phyloP scores from a whole-genome alignment of 2,113 vertebrate genomes.

The Gallinago undulata region DNA sequence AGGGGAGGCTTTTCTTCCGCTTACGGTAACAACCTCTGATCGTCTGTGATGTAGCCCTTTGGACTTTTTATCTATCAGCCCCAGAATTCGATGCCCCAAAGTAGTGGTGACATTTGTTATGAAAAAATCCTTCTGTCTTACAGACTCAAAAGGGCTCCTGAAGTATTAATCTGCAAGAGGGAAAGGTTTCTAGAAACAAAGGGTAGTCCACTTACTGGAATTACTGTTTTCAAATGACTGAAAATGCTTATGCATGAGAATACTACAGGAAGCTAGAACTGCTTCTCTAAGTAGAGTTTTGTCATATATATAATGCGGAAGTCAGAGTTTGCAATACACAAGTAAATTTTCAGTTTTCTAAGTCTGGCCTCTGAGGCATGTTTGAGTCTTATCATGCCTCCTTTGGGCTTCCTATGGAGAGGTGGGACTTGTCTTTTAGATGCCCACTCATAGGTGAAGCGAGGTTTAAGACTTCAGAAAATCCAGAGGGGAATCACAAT shows the following conservation, averaged over 20 bases:
- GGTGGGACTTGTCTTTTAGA: neutral
- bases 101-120: neutral
- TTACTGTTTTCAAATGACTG: neutral
- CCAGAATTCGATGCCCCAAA: neutral
- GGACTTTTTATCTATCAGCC: neutral
- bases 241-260: neutral
- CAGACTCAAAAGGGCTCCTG: neutral
- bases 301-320: neutral
- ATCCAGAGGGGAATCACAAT: neutral
- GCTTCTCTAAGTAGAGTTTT: neutral
- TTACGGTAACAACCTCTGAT: accelerated
- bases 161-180: neutral
- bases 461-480: neutral
- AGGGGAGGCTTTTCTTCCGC: accelerated
- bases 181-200: neutral
- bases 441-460: neutral
- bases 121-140: neutral
- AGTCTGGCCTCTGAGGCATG: neutral
- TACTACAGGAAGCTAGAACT: neutral
- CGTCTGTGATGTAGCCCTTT: neutral
- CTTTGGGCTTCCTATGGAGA: neutral
- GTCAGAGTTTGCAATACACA: neutral
- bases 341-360: neutral
- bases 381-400: neutral
- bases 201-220: neutral